A percentile compares a stretch with the other conserved stretches of the same genome.
Conservation (phyloP, 2,113 vertebrate species). For the Larimichthys crocea region DNA sequence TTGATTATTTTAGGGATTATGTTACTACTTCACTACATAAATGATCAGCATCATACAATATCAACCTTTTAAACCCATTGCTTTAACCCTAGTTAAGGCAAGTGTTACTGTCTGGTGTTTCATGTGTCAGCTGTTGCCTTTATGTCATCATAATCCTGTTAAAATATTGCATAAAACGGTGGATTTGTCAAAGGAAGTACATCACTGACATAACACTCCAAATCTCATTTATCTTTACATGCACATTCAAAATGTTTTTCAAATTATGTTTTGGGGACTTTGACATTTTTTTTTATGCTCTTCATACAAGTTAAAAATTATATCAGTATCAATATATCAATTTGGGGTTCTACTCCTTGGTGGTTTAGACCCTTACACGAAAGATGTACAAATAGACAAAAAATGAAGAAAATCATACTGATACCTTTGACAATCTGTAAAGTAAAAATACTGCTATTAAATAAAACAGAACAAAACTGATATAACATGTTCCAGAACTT, state of each 20-base stretch:
- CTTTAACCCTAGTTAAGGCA: background rate
- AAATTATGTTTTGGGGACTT: background rate
- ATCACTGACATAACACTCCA: background rate
- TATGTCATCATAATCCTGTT: constrained; percentile 40
- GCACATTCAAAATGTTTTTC: background rate
- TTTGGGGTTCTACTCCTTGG: constrained; percentile 17
- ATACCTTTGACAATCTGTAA: too few species aligned
- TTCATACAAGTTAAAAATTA: background rate
- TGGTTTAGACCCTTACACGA: too few species aligned
- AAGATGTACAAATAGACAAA: too few species aligned
- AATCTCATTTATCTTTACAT: background rate
- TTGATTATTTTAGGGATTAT: background rate
- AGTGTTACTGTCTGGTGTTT: constrained; percentile 18
- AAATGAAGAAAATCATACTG: too few species aligned
- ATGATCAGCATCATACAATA: background rate
- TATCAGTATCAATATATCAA: background rate
- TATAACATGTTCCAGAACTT: background rate
- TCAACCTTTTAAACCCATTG: background rate
- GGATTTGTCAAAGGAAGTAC: constrained; percentile 11
- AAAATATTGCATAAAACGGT: constrained; percentile 44
- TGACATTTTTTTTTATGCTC: too few species aligned
- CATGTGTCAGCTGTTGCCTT: constrained; percentile 16
- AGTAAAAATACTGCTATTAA: background rate
- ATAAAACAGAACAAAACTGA: background rate
- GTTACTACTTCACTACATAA: background rate